These are phyloP conservation scores for Genyomyrus donnyi DNA, from an alignment of 2,113 vertebrate genomes.

Conservation along the genomic window DNA sequence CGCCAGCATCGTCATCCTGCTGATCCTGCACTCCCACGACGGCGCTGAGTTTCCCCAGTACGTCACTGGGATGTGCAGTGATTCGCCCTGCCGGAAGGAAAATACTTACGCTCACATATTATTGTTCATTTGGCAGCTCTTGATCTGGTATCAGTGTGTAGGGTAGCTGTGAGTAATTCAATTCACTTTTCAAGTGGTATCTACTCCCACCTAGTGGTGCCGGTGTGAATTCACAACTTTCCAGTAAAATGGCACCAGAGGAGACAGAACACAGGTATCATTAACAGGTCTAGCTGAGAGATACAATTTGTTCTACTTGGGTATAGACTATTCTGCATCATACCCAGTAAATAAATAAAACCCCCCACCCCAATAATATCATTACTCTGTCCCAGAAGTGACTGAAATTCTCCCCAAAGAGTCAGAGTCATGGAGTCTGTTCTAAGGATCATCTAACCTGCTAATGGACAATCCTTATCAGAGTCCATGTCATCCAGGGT, in stretches of 20 bases:
- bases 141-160: background rate
- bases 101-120: too few relatives aligned
- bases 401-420: background rate
- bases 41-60: conserved; percentile 34
- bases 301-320: background rate
- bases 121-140: background rate
- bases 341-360: background rate
- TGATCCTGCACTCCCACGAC: conserved; percentile 42
- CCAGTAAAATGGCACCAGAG: background rate
- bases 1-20: conserved; percentile 32
- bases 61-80: conserved; percentile 43
- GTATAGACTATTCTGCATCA: background rate
- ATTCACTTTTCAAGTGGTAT: conserved; percentile 22
- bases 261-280: background rate
- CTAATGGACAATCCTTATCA: conserved; percentile 49
- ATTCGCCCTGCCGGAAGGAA: conserved; percentile 44
- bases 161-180: background rate
- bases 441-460: conserved; percentile 41
- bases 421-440: background rate
- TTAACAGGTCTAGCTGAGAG: background rate
- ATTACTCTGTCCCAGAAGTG: background rate
- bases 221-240: background rate
- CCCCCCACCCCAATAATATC: background rate
- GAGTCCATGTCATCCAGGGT: conserved; percentile 53
- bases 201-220: conserved; percentile 49